Conservation (phyloP, 2,797 vertebrate genomes). For the Pangasius krempfi region DNA sequence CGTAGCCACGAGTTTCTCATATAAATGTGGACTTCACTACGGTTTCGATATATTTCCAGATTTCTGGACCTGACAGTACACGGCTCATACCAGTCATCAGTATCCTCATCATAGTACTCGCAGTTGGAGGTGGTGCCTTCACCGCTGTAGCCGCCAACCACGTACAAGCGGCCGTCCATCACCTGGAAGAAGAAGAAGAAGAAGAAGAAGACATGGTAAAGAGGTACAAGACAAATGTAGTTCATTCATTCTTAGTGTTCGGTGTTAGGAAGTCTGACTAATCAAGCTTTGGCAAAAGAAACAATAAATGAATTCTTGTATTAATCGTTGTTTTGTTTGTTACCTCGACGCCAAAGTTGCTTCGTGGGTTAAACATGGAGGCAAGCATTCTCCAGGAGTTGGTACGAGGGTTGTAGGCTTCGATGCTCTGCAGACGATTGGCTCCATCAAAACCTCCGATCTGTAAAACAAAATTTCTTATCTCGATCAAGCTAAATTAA, state of each 20-base stretch:
- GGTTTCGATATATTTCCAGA: neutral
- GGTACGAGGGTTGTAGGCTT: slow-evolving; percentile 75
- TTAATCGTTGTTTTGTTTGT: neutral
- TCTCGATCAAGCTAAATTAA: neutral
- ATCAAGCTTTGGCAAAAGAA: too few species aligned
- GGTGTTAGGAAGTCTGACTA: neutral
- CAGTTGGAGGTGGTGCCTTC: slow-evolving; percentile 26
- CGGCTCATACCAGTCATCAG: slow-evolving; percentile 67
- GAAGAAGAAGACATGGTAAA: neutral
- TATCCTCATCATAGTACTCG: slow-evolving; percentile 75
- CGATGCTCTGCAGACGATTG: slow-evolving; percentile 70
- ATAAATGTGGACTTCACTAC: too few species aligned
- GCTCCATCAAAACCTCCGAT: slow-evolving; percentile 82
- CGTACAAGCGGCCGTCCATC: slow-evolving; percentile 44
- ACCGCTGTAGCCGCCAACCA: slow-evolving; percentile 72
- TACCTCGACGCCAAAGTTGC: slow-evolving; percentile 84
- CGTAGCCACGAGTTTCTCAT: too few species aligned
- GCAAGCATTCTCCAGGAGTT: slow-evolving; percentile 73
- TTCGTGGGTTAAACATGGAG: slow-evolving; percentile 81
- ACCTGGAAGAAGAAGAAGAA: neutral
- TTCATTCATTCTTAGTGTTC: neutral
- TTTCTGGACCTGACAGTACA: neutral
- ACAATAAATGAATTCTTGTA: neutral
- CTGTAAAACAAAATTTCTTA: slow-evolving; percentile 47
- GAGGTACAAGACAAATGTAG: neutral